Percentiles rank a stretch among this genome's conserved stretches.
Evolutionary conservation across 1,140 invertebrate genomes (phyloP).

Genomic region (Dreissena polymorpha): DNA sequence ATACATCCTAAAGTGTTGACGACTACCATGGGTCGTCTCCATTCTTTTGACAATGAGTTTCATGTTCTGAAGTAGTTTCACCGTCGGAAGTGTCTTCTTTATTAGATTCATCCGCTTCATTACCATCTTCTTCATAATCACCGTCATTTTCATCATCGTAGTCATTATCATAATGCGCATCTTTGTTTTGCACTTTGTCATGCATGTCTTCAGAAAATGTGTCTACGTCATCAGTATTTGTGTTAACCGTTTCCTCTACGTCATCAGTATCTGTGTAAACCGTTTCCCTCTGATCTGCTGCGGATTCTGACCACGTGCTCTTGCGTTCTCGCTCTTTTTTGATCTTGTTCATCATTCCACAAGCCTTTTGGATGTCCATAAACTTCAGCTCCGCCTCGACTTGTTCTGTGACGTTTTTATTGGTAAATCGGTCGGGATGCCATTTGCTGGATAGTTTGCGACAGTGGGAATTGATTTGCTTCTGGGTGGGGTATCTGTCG

Average conservation of each 20-base stretch:
- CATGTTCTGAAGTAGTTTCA: background rate
- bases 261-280: too few species aligned
- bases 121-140: background rate
- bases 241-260: too few species aligned
- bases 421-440: conserved; percentile 43
- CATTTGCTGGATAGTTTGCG: conserved; percentile 46
- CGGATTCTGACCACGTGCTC: conserved; percentile 23
- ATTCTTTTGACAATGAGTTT: background rate
- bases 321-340: conserved; percentile 27
- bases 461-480: conserved; percentile 30
- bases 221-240: conserved; percentile 17
- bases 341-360: conserved; percentile 23
- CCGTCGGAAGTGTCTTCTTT: background rate
- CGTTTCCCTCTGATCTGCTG: background rate
- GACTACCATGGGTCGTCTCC: background rate
- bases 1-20: too few species aligned
- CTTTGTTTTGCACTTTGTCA: background rate
- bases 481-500: conserved; percentile 33
- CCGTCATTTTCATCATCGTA: background rate
- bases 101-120: too few species aligned
- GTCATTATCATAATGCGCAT: background rate
- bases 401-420: conserved; percentile 17
- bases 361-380: conserved; percentile 46
- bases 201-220: background rate
- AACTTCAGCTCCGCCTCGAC: conserved; percentile 28